Evolutionary conservation across 2,113 vertebrate genomes (phyloP).

Genomic region (Neolamprologus brichardi): DNA sequence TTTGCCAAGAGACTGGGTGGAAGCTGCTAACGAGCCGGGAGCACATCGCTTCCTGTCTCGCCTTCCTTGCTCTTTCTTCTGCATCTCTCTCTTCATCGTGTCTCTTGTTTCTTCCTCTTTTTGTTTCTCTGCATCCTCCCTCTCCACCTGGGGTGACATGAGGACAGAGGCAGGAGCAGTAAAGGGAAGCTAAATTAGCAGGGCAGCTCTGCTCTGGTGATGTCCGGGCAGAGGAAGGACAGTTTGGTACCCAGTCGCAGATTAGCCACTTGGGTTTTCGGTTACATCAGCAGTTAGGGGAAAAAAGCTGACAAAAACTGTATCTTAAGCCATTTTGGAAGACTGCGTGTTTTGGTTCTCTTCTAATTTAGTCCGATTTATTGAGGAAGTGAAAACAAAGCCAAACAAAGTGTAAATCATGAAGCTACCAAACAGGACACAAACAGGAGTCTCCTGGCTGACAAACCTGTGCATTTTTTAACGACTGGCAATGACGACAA

Average conservation of each 20-base stretch:
- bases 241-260: neutral
- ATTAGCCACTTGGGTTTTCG: neutral
- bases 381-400: neutral
- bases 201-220: neutral
- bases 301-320: neutral
- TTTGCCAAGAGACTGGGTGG: neutral
- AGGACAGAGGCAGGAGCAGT: neutral
- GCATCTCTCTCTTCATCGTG: neutral
- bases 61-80: neutral
- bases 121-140: neutral
- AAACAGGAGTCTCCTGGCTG: too few species aligned
- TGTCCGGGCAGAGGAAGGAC: neutral
- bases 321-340: accelerated
- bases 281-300: neutral
- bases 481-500: accelerated
- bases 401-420: neutral
- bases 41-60: neutral
- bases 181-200: neutral
- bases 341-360: accelerated
- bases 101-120: neutral
- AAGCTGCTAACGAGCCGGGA: constrained; percentile 15
- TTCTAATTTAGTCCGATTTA: accelerated
- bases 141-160: neutral
- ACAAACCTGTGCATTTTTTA: neutral
- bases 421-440: neutral